Evolutionary conservation across 2,888 invertebrate species (phyloP).

Genomic region (Belgica antarctica): DNA sequence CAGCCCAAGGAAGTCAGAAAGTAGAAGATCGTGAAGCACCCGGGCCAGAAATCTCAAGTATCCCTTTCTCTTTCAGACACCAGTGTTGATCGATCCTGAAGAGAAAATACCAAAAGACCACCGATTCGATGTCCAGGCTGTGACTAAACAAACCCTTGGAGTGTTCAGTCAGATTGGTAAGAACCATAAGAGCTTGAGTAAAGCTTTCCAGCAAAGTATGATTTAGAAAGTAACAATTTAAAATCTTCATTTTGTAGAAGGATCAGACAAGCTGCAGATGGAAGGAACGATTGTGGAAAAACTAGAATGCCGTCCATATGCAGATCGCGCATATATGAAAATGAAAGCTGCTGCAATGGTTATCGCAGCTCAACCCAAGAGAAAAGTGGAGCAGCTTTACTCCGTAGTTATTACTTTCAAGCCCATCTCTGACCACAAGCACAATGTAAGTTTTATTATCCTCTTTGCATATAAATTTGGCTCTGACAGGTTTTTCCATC

Average conservation of each 20-base stretch:
- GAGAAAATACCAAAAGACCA: slow-evolving; percentile 91
- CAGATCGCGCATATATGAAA: slow-evolving; percentile 85
- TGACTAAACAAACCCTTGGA: slow-evolving; percentile 86
- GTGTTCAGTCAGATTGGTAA: slow-evolving; percentile 86
- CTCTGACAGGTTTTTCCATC: no score
- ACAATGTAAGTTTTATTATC: slow-evolving; percentile 71
- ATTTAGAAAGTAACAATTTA: slow-evolving; percentile 47
- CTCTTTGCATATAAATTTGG: no score
- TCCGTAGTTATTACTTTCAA: slow-evolving; percentile 87
- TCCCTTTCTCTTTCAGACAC: slow-evolving; percentile 79
- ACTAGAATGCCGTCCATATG: slow-evolving; percentile 87
- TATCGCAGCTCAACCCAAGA: slow-evolving; percentile 80
- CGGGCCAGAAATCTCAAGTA: slow-evolving; percentile 82
- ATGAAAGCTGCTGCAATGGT: slow-evolving; percentile 83
- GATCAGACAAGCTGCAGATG: slow-evolving; percentile 80
- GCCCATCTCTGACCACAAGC: slow-evolving; percentile 87
- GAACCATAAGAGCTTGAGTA: no score
- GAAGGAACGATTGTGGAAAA: slow-evolving; percentile 96
- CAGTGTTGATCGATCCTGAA: slow-evolving; percentile 72
- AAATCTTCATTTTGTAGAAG: slow-evolving; percentile 53
- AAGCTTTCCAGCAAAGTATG: no score
- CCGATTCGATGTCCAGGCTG: slow-evolving; percentile 84
- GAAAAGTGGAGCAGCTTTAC: slow-evolving; percentile 83
- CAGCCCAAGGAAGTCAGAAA: slow-evolving; percentile 89
- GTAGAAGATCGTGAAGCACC: slow-evolving; percentile 77